phyloP scores from a whole-genome alignment of 2,888 invertebrate species.

The Dynastes grantii region DNA sequence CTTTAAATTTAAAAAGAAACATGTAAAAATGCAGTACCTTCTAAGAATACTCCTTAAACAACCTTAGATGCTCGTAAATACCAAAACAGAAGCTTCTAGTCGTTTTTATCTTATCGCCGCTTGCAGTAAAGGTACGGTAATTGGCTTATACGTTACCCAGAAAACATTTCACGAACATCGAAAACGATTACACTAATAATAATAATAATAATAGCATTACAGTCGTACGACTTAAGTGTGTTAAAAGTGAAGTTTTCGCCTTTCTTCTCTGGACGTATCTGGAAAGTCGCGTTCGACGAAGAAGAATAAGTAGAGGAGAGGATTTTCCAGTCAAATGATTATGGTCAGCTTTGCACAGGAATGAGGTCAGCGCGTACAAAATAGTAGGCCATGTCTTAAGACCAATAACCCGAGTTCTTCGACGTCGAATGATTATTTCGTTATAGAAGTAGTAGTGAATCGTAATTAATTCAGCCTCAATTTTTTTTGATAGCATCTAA shows the following conservation, averaged over 20 bases:
- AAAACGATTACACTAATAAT: background rate
- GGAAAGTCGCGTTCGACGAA: constrained; percentile 41
- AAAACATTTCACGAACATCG: background rate
- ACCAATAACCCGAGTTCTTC: constrained; percentile 53
- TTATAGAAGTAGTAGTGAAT: constrained; percentile 20
- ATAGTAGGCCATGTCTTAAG: constrained; percentile 58
- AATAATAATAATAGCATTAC: background rate
- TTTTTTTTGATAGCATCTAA: constrained; percentile 17
- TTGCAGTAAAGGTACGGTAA: background rate
- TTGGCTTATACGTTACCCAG: background rate
- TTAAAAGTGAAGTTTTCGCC: constrained; percentile 43
- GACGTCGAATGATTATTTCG: constrained; percentile 29
- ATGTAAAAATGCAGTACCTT: too few relatives aligned
- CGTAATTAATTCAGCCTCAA: constrained; percentile 43
- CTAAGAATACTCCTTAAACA: too few relatives aligned
- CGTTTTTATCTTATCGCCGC: constrained; percentile 2
- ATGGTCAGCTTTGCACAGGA: constrained; percentile 53
- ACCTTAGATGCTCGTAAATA: background rate
- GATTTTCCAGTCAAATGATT: constrained; percentile 40
- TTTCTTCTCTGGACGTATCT: constrained; percentile 31
- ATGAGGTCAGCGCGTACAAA: constrained; percentile 58
- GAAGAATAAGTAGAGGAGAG: background rate
- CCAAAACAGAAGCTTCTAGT: background rate
- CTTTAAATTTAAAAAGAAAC: too few relatives aligned
- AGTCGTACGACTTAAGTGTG: constrained; percentile 14